Conservation (phyloP, 2,888 invertebrate species). For the Andrena bicolor region DNA sequence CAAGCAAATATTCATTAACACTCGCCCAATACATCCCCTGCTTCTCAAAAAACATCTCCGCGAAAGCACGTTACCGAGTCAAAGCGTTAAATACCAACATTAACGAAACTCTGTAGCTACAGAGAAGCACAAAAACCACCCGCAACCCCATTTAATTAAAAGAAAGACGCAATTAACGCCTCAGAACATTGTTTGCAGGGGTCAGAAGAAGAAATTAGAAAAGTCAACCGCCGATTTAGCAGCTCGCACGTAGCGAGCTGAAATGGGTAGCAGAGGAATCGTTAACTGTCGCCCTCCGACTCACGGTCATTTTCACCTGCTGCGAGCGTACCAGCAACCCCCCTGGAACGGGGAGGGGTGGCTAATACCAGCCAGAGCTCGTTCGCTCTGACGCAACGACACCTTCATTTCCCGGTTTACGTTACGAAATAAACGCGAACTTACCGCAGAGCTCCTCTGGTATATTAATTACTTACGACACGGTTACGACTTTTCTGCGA, state of each 20-base stretch:
- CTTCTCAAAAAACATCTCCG: no score
- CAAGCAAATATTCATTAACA: no score
- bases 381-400: neutral
- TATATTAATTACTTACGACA: conserved; percentile 32
- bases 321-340: neutral
- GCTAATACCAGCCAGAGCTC: conserved; percentile 1
- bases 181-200: neutral
- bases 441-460: neutral
- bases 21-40: no score
- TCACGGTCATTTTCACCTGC: conserved; percentile 1
- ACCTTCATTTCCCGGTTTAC: conserved; percentile 19
- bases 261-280: conserved; percentile 1
- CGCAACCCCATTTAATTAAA: neutral
- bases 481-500: conserved; percentile 7
- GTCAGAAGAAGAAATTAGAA: neutral
- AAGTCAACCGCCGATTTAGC: neutral
- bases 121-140: neutral
- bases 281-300: neutral
- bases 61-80: no score
- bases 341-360: neutral
- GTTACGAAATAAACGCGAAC: conserved; percentile 10
- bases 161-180: conserved; percentile 15
- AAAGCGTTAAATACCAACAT: neutral
- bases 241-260: neutral
- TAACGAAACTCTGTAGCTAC: neutral